A percentile compares a stretch with the other conserved stretches of the same genome.
These are phyloP conservation scores for Myxocyprinus asiaticus DNA, from an alignment of 2,113 vertebrate genomes.

Conservation along the genomic window DNA sequence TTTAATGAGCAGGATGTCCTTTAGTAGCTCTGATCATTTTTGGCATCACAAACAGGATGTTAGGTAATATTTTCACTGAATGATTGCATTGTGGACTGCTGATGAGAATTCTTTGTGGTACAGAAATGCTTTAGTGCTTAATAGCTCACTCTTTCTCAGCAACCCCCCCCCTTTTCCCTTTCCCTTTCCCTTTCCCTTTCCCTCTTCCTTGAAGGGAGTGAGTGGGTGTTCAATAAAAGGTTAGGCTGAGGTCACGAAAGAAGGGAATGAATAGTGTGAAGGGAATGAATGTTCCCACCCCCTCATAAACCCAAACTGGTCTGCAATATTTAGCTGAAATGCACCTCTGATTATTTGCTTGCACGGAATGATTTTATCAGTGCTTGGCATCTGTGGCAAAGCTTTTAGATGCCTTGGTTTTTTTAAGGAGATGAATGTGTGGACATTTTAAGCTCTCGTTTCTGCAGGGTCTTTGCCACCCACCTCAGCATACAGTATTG, in stretches of 20 bases:
- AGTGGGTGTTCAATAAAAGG: conserved; percentile 62
- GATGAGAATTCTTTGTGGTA: not conserved
- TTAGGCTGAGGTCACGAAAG: conserved; percentile 63
- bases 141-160: too few relatives aligned
- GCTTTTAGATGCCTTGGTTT: not conserved
- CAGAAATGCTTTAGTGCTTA: conserved; percentile 10
- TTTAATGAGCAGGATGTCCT: not conserved
- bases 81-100: not conserved
- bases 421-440: not conserved
- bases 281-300: not conserved
- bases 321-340: not conserved
- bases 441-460: conserved; percentile 13
- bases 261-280: conserved; percentile 39
- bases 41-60: not conserved
- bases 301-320: not conserved
- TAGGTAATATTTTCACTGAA: not conserved
- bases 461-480: conserved; percentile 36
- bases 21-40: not conserved
- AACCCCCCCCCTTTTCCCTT: too few relatives aligned
- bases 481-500: conserved; percentile 48
- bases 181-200: not conserved
- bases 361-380: not conserved
- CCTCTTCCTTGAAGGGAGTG: conserved; percentile 22
- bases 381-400: conserved; percentile 2
- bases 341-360: not conserved